A percentile compares a stretch with the other conserved stretches of the same genome.
Conservation (phyloP, 2,888 invertebrate genomes). For the Dusona sp. region DNA sequence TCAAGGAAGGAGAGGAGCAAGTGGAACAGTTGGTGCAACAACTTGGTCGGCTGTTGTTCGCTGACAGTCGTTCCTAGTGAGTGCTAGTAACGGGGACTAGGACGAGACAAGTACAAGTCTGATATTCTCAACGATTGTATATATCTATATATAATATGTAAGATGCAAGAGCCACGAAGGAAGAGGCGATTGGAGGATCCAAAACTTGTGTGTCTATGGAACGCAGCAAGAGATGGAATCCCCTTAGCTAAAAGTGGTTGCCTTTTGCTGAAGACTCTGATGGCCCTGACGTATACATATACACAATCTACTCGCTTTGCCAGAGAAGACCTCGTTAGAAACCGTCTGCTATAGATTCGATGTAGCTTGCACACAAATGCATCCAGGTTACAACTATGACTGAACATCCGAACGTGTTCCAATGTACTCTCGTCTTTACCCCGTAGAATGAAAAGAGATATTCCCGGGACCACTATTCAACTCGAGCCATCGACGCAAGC, state of each 20-base stretch:
- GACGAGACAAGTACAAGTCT: not conserved
- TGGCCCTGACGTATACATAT: not conserved
- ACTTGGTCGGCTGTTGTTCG: constrained; percentile 68
- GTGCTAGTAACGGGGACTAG: constrained; percentile 19
- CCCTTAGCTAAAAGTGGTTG: constrained; percentile 41
- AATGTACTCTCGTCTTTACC: constrained; percentile 15
- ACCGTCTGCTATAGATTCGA: constrained; percentile 48
- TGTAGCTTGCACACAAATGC: constrained; percentile 54
- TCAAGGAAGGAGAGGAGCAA: constrained; percentile 31
- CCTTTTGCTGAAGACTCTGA: constrained; percentile 21
- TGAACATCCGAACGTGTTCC: not conserved
- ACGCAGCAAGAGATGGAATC: not conserved
- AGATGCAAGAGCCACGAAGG: constrained; percentile 1
- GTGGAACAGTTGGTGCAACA: constrained; percentile 68
- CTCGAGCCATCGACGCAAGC: not conserved
- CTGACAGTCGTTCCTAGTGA: constrained; percentile 67
- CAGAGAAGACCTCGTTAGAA: constrained; percentile 56
- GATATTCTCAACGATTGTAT: constrained; percentile 1
- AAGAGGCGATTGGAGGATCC: constrained; percentile 47
- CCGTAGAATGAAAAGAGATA: constrained; percentile 15
- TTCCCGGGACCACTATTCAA: constrained; percentile 10
- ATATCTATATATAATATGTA: not conserved
- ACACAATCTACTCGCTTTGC: not conserved
- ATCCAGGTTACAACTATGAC: constrained; percentile 42
- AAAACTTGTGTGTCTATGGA: constrained; percentile 14